phyloP scores from a whole-genome alignment of 2,113 vertebrate species.

The Glaucomys volans region DNA sequence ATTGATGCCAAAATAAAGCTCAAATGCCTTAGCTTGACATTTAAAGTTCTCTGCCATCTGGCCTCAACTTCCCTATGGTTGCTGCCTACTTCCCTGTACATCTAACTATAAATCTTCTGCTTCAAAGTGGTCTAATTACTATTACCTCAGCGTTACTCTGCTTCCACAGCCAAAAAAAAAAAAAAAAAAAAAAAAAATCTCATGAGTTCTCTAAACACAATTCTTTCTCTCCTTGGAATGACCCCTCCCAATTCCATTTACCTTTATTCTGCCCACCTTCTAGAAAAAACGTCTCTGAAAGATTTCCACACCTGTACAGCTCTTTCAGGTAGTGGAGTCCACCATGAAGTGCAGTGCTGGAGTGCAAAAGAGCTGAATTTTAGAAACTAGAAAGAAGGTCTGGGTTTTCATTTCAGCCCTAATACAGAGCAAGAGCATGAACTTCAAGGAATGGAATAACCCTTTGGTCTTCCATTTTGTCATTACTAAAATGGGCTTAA shows the following conservation, averaged over 20 bases:
- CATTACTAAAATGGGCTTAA: not conserved
- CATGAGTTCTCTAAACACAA: not conserved
- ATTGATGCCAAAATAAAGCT: slow-evolving; percentile 73
- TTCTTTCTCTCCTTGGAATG: not conserved
- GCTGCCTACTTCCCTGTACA: not conserved
- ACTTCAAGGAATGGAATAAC: not conserved
- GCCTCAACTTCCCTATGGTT: slow-evolving; percentile 49
- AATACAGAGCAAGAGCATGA: not conserved
- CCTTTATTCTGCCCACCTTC: not conserved
- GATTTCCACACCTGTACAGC: not conserved
- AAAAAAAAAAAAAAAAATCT: not conserved
- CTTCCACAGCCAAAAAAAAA: not conserved
- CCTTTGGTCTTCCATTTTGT: not conserved
- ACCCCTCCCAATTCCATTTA: not conserved
- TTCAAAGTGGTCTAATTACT: not conserved
- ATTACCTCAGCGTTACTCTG: not conserved
- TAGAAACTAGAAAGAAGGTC: not conserved
- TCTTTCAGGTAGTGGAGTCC: not conserved
- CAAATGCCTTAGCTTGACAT: slow-evolving; percentile 68
- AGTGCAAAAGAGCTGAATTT: not conserved
- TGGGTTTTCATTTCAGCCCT: not conserved
- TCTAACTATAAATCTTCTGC: slow-evolving; percentile 40
- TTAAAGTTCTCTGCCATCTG: slow-evolving; percentile 74
- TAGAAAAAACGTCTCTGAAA: not conserved
- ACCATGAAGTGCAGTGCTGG: not conserved